Percentiles rank a stretch among this genome's conserved stretches.
Conservation (phyloP, 2,113 vertebrate species). For the Laticauda colubrina region DNA sequence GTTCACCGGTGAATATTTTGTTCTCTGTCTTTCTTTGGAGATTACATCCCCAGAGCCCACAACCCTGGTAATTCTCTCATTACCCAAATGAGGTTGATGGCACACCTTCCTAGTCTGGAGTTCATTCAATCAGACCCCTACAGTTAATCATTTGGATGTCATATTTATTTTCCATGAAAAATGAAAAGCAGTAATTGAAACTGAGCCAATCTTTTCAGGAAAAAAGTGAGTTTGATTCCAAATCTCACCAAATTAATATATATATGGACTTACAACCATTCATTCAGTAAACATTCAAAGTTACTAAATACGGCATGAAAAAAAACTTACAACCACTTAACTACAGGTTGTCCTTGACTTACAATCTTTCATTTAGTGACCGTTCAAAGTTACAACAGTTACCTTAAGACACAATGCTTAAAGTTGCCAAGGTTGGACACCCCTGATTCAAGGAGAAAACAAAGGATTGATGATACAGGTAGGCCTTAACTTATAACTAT, state of each 20-base stretch:
- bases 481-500: too few relatives aligned
- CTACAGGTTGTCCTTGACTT: too few relatives aligned
- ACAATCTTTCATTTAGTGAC: too few relatives aligned
- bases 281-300: too few relatives aligned
- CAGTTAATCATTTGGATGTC: neutral
- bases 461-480: too few relatives aligned
- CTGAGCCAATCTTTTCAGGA: neutral
- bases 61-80: neutral
- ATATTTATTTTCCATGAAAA: neutral
- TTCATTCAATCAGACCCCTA: too few relatives aligned
- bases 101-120: neutral
- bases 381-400: too few relatives aligned
- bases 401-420: too few relatives aligned
- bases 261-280: neutral
- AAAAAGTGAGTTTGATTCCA: neutral
- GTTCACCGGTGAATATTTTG: neutral
- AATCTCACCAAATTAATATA: neutral
- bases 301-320: too few relatives aligned
- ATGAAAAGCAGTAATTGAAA: neutral
- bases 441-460: too few relatives aligned
- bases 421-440: too few relatives aligned
- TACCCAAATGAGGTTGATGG: neutral
- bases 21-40: slow-evolving; percentile 15
- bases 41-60: neutral
- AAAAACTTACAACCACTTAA: too few relatives aligned